Conservation (phyloP, 2,797 vertebrate species). For the Lacerta bilineata region DNA sequence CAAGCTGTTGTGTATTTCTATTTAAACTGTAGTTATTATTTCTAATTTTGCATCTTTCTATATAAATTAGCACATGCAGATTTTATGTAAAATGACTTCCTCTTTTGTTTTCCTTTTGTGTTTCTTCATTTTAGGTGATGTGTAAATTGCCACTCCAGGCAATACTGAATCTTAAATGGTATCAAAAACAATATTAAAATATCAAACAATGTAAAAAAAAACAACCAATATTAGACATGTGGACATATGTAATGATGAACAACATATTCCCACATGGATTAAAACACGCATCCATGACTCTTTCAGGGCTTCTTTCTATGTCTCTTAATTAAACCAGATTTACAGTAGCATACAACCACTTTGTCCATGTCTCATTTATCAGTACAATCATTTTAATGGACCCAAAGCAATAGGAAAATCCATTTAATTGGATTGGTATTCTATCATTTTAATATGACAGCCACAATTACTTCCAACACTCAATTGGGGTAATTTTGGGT, state of each 20-base stretch:
- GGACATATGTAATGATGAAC: not conserved
- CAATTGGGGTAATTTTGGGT: constrained; percentile 28
- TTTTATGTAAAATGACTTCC: no score
- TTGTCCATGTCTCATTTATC: not conserved
- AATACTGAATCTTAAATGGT: no score
- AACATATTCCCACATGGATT: not conserved
- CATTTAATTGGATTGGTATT: constrained; percentile 4
- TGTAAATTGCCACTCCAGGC: no score
- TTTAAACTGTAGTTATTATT: no score
- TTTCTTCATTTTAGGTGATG: no score
- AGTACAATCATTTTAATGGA: not conserved
- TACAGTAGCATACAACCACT: fast-evolving
- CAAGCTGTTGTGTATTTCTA: no score
- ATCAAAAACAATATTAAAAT: no score
- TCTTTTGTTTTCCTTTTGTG: no score
- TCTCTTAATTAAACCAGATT: fast-evolving
- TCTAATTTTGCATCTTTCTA: no score
- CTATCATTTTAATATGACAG: not conserved
- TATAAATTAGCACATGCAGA: no score
- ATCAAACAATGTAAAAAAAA: no score
- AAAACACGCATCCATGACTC: not conserved
- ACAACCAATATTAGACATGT: no score
- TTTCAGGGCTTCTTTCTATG: not conserved
- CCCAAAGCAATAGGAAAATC: not conserved
- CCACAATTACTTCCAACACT: constrained; percentile 12